Conservation (phyloP, 2,113 vertebrate species). For the Pithys albifrons region DNA sequence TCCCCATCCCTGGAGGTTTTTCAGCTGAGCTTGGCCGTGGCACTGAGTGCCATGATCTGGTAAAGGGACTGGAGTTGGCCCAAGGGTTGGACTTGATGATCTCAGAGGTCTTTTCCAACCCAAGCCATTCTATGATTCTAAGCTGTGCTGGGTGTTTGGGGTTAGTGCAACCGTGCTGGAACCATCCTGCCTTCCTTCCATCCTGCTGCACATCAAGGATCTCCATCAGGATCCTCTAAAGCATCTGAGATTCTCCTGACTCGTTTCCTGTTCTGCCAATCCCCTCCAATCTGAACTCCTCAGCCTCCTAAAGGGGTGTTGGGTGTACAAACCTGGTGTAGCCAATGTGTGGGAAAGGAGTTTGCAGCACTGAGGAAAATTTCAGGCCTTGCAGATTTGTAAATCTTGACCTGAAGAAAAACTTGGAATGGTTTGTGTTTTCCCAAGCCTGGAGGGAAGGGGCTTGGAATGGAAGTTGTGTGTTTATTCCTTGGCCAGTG, state of each 20-base stretch:
- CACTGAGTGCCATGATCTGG: too few relatives aligned
- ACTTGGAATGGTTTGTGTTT: not conserved
- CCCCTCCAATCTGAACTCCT: not conserved
- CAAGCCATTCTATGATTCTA: not conserved
- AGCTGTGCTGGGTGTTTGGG: not conserved
- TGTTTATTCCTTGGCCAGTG: conserved; percentile 18
- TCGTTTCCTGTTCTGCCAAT: not conserved
- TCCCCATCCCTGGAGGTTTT: too few relatives aligned
- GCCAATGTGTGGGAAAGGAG: not conserved
- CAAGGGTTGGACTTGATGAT: not conserved
- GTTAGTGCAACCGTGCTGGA: not conserved
- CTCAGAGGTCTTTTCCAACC: not conserved
- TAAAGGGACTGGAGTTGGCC: too few relatives aligned
- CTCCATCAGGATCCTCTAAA: not conserved
- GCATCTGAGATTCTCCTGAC: not conserved
- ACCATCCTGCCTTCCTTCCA: not conserved
- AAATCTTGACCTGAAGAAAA: conserved; percentile 1
- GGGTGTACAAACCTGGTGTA: rapidly evolving
- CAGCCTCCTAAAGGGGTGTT: not conserved
- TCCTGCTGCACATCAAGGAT: not conserved
- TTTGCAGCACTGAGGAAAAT: not conserved
- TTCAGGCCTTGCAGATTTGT: not conserved
- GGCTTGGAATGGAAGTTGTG: not conserved
- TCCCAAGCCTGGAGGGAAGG: not conserved
- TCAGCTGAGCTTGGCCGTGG: too few relatives aligned